Evolutionary conservation across 2,113 vertebrate genomes (phyloP).

Genomic region (Machaerirhynchus nigripectus): DNA sequence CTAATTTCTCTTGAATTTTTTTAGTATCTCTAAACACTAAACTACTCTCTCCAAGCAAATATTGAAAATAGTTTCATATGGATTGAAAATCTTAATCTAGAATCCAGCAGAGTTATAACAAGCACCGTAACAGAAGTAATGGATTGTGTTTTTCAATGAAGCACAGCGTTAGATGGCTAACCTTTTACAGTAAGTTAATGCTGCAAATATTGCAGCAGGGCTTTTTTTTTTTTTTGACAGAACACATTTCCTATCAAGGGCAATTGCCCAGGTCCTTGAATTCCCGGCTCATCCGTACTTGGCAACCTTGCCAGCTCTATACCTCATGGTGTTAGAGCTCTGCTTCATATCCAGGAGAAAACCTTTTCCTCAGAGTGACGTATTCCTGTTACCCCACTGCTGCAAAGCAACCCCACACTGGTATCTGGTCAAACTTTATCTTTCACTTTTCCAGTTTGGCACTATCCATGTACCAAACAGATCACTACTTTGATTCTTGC

Average conservation of each 20-base stretch:
- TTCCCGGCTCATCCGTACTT: not conserved
- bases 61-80: not conserved
- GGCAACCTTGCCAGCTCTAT: not conserved
- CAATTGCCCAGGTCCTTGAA: not conserved
- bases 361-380: not conserved
- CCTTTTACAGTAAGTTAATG: not conserved
- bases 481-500: not conserved
- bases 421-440: not conserved
- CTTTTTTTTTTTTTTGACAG: not conserved
- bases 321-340: not conserved
- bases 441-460: not conserved
- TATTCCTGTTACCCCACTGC: not conserved
- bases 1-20: not conserved
- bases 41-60: not conserved
- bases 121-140: not conserved
- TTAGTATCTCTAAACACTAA: not conserved
- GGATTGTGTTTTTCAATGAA: not conserved
- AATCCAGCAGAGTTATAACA: not conserved
- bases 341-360: not conserved
- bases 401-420: not conserved
- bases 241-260: not conserved
- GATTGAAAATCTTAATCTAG: not conserved
- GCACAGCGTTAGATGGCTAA: not conserved
- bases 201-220: not conserved
- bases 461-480: not conserved